Percentiles rank a stretch among this genome's conserved stretches.
These are phyloP conservation scores for Crotophaga sulcirostris DNA, from an alignment of 2,113 vertebrate genomes.

Conservation along the genomic window DNA sequence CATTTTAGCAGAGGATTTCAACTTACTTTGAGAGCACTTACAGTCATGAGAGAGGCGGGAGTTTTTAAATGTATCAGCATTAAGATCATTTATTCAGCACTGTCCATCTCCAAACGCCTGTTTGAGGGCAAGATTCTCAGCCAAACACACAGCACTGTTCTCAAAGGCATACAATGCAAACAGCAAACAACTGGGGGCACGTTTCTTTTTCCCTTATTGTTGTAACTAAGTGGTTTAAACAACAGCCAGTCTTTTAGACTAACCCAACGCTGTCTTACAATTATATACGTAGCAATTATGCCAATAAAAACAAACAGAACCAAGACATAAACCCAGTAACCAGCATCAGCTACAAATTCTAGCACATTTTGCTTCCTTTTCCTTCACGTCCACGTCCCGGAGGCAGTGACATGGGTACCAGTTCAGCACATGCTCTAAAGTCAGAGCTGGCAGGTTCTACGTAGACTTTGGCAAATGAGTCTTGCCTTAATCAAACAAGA, in stretches of 20 bases:
- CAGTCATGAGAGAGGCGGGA: accelerated
- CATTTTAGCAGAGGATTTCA: background rate
- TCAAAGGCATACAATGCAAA: background rate
- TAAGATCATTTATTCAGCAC: background rate
- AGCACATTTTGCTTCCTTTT: background rate
- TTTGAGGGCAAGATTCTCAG: background rate
- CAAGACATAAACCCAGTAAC: background rate
- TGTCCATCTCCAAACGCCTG: background rate
- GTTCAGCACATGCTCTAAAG: background rate
- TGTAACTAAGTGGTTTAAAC: background rate
- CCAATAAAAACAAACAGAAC: background rate
- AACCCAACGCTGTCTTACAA: background rate
- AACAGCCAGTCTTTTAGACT: background rate
- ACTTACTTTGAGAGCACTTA: background rate
- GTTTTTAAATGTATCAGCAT: background rate
- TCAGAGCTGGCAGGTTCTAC: background rate
- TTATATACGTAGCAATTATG: accelerated
- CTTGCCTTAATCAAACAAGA: background rate
- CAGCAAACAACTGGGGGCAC: background rate
- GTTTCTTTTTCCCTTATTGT: background rate
- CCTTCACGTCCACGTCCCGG: background rate
- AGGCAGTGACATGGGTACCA: background rate
- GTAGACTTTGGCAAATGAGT: background rate
- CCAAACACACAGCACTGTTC: background rate
- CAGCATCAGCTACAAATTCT: background rate